phyloP scores from a whole-genome alignment of 2,113 vertebrate genomes.

The Oryctolagus cuniculus region DNA sequence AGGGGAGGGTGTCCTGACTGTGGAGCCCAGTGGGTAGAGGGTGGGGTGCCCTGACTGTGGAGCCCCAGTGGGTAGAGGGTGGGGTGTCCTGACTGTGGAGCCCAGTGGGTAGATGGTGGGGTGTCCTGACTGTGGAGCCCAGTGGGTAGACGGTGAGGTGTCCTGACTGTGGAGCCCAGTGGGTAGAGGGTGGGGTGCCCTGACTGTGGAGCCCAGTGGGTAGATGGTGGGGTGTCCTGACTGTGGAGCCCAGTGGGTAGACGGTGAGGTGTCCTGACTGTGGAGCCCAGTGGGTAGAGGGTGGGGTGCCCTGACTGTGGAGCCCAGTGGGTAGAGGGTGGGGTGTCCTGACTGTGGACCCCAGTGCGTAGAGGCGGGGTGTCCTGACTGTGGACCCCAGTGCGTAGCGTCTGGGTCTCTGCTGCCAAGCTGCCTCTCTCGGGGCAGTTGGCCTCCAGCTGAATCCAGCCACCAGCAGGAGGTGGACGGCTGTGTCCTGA shows the following conservation, averaged over 20 bases:
- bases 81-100: background rate
- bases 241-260: no score
- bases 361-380: background rate
- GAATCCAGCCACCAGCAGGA: slow-evolving; percentile 27
- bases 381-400: background rate
- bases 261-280: no score
- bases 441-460: background rate
- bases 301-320: background rate
- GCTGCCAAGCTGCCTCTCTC: background rate
- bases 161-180: background rate
- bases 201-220: no score
- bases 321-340: background rate
- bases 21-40: no score
- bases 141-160: no score
- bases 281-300: no score
- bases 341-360: no score
- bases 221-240: background rate
- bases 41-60: no score
- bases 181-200: background rate
- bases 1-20: background rate
- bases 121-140: background rate
- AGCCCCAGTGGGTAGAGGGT: background rate
- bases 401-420: background rate
- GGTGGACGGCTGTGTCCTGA: background rate
- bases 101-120: background rate